Base-by-base conservation (phyloP, 2,797 vertebrate genomes). In the Acestrorhynchus altus region DNA sequence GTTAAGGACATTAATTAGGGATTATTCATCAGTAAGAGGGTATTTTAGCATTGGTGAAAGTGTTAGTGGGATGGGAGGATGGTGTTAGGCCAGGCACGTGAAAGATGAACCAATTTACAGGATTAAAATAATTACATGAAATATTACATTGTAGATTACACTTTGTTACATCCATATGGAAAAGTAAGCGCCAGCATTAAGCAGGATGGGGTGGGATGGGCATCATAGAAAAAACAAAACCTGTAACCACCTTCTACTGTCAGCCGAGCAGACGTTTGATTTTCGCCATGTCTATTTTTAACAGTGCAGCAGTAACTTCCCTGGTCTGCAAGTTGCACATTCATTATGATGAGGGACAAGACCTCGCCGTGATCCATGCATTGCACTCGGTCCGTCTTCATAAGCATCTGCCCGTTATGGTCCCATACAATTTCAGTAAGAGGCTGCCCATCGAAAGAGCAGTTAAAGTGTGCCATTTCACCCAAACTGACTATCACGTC, bases 211-310 rank as follows among this genome's bases (percentile, higher is more conserved):
- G 76, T 83, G 86, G 78, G 83, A 89, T 88, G 90, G 83, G 86
- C 84, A 74, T 85, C 78, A 81, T 69, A 67, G 79, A 83, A 78
- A 63, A 82, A 78, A 85, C 61, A 87, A 78, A 87, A 83, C 79
- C 66, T 86, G 83, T 92, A 94, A 93, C 90, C 95, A 96, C 96
- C 95, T 96, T 96, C 93, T 82, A 96, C 85, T 22, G 90, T 96
- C 90, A 98, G 94, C 87, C 91, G 87, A 76, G 95, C 97, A 64
- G 94, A 91, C 8, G 92, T 93, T 86, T 90, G 93, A 91, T 89
- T 94, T 79, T 94, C 90, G 87, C 95, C 95, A 0, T 78, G 84
- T 76, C 86, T 88, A 86, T 93, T 96, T 88, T 87, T 89, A 72
- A 94, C 86, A 24, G 89, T 93, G 86, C 95, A 97, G 89, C 92